These are phyloP conservation scores for Agriopis marginaria DNA, from an alignment of 2,888 invertebrate genomes.

Conservation along the genomic window DNA sequence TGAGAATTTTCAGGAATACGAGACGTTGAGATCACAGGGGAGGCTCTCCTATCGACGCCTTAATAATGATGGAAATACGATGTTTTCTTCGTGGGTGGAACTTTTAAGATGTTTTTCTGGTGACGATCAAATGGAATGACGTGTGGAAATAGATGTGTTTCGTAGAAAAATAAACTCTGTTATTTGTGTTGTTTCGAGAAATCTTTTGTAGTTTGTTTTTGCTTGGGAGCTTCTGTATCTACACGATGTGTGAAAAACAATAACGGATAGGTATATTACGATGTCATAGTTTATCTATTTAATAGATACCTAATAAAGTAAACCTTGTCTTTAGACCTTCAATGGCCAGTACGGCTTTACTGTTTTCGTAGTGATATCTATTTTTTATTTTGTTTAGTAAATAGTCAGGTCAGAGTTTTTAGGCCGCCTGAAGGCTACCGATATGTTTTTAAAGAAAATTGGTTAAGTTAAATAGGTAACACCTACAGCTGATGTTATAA, in stretches of 20 bases:
- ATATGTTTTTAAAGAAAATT: too few species aligned
- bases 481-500: too few species aligned
- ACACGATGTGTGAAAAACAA: too few species aligned
- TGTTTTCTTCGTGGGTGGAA: constrained; percentile 7
- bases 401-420: too few species aligned
- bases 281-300: too few species aligned
- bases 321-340: too few species aligned
- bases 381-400: too few species aligned
- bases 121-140: constrained; percentile 19
- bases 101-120: constrained; percentile 23
- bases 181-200: not conserved
- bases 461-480: too few species aligned
- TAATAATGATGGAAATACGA: constrained; percentile 31
- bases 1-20: constrained; percentile 37
- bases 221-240: not conserved
- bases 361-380: not conserved
- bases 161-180: not conserved
- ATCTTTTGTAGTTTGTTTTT: not conserved
- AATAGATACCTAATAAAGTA: too few species aligned
- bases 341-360: not conserved
- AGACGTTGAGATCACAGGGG: constrained; percentile 40
- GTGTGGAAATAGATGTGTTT: constrained; percentile 6
- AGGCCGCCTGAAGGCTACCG: too few species aligned
- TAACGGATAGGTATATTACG: not conserved
- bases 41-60: constrained; percentile 32